Conservation (phyloP, 2,113 vertebrate genomes). For the Melanocharis versteri region DNA sequence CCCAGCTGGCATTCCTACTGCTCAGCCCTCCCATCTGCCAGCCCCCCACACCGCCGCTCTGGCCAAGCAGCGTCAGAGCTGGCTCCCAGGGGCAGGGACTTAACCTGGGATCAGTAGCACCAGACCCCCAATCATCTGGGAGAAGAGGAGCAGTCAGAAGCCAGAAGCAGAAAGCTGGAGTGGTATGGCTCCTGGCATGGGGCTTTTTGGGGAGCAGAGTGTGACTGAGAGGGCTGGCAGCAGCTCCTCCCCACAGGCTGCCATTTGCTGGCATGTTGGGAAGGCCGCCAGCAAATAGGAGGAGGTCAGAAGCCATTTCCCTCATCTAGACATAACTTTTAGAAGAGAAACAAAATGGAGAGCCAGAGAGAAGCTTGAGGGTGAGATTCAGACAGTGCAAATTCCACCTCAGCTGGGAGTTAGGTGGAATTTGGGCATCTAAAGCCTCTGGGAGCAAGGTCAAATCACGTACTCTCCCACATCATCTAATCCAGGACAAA, state of each 20-base stretch:
- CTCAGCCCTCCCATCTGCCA: not conserved
- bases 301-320: conserved; percentile 31
- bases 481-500: conserved; percentile 6
- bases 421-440: conserved; percentile 49
- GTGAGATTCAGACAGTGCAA: conserved; percentile 38
- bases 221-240: not conserved
- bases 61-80: not conserved
- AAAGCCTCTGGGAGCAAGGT: conserved; percentile 7
- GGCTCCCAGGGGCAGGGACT: not conserved
- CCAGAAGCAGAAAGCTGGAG: not conserved
- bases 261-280: not conserved
- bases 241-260: not conserved
- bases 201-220: not conserved
- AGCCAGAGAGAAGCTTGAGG: not conserved
- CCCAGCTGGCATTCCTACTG: not conserved
- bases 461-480: not conserved
- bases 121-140: not conserved
- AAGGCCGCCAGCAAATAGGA: not conserved
- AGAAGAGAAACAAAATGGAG: conserved; percentile 49
- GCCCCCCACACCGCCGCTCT: rapidly evolving
- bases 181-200: rapidly evolving
- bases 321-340: conserved; percentile 36
- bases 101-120: not conserved
- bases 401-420: conserved; percentile 47
- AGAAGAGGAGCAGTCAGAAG: not conserved